Base-by-base conservation (phyloP, 2,113 vertebrate species). In the Engraulis encrasicolus region DNA sequence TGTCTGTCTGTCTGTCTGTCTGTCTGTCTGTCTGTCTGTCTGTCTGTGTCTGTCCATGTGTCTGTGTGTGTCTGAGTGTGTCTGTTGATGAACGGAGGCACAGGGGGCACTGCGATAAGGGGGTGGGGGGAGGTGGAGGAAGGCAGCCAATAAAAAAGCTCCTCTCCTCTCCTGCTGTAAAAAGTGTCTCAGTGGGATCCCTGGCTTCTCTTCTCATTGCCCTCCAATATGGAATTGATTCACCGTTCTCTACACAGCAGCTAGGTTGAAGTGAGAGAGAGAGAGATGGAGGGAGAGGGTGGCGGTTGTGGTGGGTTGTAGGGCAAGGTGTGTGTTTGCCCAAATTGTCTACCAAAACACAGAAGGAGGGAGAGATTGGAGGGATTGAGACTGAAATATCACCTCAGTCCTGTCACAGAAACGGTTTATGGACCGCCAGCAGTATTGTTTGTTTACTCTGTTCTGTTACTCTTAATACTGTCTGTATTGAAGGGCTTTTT, bases 171-270 rank as follows among this genome's bases (percentile, higher is more conserved):
- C 31, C 58, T 23, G 11, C n/a, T 27, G 23, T 18, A 81, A 83
- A 81, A 61, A 27, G 45, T 34, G 19, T n/a, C 74, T 36, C 78
- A 71, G 80, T 50, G 66, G 84, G 38, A 18, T 71, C 50, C 79
- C n/a, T n/a, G n/a, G 9, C 37, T 31, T 23, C 2, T 27, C 66
- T 61, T 34, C 37, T 79, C 38, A 20, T 50, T 74, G 61, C 74
- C 74, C 6, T 23, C 58, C 58, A 66, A 66, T 23, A 27, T 66
- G 58, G 58, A 66, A 66, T 66, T 49, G 78, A 79, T 49, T 27
- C 45, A 50, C 78, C 31, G n/a, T n/a, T n/a, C n/a, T n/a, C n/a
- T n/a, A 15, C 45, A 27, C 6, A 52, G 50, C 50, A 78, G 12
- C 11, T n/a, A 74, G 12, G 17, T 23, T 2, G 14, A 1, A 71